These are phyloP conservation scores for Cheilosia variabilis DNA, from an alignment of 2,888 invertebrate species.

Conservation along the genomic window DNA sequence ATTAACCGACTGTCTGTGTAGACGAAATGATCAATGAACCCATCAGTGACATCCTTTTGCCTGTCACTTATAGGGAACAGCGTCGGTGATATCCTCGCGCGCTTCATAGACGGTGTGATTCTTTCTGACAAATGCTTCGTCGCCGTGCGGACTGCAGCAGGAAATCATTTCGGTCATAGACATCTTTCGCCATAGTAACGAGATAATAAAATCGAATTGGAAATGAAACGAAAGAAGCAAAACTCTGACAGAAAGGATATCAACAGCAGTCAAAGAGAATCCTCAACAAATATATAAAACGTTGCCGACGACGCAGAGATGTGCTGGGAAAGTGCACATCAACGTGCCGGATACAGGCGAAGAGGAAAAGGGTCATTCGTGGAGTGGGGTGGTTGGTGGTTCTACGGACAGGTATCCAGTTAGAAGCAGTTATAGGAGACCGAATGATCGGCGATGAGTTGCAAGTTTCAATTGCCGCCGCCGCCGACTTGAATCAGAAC, in stretches of 20 bases:
- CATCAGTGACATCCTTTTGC: conserved; percentile 63
- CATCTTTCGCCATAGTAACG: conserved; percentile 51
- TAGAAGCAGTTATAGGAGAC: conserved; percentile 30
- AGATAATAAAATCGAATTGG: conserved; percentile 66
- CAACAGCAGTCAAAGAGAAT: conserved; percentile 55
- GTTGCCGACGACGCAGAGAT: conserved; percentile 5
- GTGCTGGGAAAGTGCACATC: conserved; percentile 54
- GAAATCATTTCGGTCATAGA: conserved; percentile 62
- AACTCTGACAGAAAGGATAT: conserved; percentile 66
- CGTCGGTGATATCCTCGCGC: conserved; percentile 8
- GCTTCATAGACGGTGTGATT: conserved; percentile 30
- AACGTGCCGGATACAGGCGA: conserved; percentile 26
- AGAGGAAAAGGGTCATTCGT: not conserved
- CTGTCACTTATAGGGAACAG: conserved; percentile 48
- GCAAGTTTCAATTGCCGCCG: conserved; percentile 36
- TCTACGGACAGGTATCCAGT: conserved; percentile 14
- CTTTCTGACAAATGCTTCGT: conserved; percentile 52
- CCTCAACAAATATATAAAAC: conserved; percentile 39
- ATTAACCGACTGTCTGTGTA: conserved; percentile 54
- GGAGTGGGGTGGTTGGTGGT: conserved; percentile 34
- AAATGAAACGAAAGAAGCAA: conserved; percentile 33
- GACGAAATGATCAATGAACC: conserved; percentile 73
- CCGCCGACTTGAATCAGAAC: conserved; percentile 2
- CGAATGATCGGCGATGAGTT: conserved; percentile 40
- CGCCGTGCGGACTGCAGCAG: conserved; percentile 10